phyloP scores from a whole-genome alignment of 2,113 vertebrate species.

The Bothrops jararaca region DNA sequence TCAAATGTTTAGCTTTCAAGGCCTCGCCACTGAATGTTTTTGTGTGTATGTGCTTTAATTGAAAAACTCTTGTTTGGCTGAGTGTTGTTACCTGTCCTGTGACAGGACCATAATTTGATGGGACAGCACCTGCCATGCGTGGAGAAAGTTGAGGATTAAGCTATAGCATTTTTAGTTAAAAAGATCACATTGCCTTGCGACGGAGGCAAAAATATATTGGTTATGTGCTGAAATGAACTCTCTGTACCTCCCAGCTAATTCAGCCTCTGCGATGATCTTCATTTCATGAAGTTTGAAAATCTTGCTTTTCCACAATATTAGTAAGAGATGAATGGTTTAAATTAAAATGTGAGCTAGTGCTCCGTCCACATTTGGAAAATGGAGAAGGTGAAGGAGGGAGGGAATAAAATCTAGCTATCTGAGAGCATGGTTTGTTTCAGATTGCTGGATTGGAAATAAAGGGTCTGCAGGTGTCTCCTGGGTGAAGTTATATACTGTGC shows the following conservation, averaged over 20 bases:
- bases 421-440: background rate
- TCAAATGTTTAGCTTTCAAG: background rate
- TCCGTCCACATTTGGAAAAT: conserved; percentile 31
- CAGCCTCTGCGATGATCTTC: background rate
- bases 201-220: background rate
- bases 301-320: conserved; percentile 42
- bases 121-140: background rate
- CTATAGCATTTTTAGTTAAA: background rate
- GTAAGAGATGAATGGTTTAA: conserved; percentile 50
- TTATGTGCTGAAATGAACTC: background rate
- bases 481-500: conserved; percentile 19
- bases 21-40: background rate
- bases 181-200: background rate
- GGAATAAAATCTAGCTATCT: conserved; percentile 37
- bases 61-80: background rate
- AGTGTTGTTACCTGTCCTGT: background rate
- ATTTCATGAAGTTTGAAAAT: conserved; percentile 29
- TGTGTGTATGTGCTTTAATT: background rate
- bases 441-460: conserved; percentile 47
- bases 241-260: background rate
- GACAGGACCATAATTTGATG: background rate
- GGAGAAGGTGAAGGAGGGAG: background rate
- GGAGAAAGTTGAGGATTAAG: background rate
- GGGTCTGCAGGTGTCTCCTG: conserved; percentile 46
- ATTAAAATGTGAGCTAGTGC: conserved; percentile 48